Evolutionary conservation across 2,888 invertebrate species (phyloP).

Genomic region (Villa cingulata): DNA sequence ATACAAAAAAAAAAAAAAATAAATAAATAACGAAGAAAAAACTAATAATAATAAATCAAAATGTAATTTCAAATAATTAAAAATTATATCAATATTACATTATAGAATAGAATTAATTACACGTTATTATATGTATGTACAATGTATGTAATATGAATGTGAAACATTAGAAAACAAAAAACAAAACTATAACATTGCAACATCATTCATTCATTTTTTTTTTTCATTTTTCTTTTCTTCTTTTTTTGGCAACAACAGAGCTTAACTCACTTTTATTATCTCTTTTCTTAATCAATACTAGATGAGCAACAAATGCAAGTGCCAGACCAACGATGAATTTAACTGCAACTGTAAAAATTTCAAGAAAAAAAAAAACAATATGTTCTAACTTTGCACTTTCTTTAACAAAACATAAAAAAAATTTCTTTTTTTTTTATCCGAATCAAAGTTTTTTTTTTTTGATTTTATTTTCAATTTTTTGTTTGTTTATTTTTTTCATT

Average conservation of each 20-base stretch:
- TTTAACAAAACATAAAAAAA: neutral
- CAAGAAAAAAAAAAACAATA: slow-evolving; percentile 16
- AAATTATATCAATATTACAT: too few relatives aligned
- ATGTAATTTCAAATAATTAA: too few relatives aligned
- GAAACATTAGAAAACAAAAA: too few relatives aligned
- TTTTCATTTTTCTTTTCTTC: neutral
- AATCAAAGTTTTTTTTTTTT: neutral
- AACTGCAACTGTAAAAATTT: slow-evolving; percentile 68
- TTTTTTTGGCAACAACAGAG: neutral
- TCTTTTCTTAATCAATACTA: slow-evolving; percentile 67
- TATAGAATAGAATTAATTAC: too few relatives aligned
- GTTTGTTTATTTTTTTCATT: neutral
- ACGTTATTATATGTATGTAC: too few relatives aligned
- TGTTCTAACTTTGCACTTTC: slow-evolving; percentile 28
- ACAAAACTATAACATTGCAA: too few relatives aligned
- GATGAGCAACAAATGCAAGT: slow-evolving; percentile 70
- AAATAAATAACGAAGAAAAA: too few relatives aligned
- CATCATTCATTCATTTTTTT: too few relatives aligned
- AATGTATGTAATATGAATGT: too few relatives aligned
- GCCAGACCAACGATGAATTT: slow-evolving; percentile 76
- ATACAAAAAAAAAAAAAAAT: too few relatives aligned
- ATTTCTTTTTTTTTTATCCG: neutral
- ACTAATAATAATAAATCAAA: too few relatives aligned
- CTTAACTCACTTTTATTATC: slow-evolving; percentile 39
- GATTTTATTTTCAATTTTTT: neutral